These are phyloP conservation scores for Aleiodes testaceus DNA, from an alignment of 2,888 invertebrate species.

Conservation along the genomic window DNA sequence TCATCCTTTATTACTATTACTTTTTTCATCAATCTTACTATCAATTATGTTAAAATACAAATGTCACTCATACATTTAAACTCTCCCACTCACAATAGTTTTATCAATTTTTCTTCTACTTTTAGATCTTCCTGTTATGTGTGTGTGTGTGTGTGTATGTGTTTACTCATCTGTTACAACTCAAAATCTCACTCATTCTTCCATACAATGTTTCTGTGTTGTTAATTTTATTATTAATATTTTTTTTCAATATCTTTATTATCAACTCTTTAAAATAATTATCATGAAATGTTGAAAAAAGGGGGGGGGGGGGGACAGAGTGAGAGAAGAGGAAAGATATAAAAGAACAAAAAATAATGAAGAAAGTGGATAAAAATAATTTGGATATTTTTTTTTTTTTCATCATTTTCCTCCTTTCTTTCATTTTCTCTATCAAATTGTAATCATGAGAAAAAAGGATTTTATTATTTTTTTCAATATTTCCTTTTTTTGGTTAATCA, in stretches of 20 bases:
- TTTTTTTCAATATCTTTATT: constrained; percentile 47
- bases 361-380: constrained; percentile 36
- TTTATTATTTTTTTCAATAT: too few species aligned
- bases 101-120: constrained; percentile 42
- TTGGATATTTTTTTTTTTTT: neutral
- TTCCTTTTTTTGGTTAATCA: constrained; percentile 69
- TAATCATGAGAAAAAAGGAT: constrained; percentile 42
- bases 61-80: constrained; percentile 68
- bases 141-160: too few species aligned
- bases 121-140: constrained; percentile 51
- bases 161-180: constrained; percentile 44
- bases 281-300: constrained; percentile 67
- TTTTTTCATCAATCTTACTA: constrained; percentile 68
- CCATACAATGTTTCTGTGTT: constrained; percentile 69
- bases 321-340: constrained; percentile 47
- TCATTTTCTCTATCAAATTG: neutral
- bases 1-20: constrained; percentile 37
- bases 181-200: constrained; percentile 59
- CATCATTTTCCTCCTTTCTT: too few species aligned
- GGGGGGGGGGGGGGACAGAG: constrained; percentile 46
- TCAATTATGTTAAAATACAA: constrained; percentile 73
- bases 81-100: constrained; percentile 44
- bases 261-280: constrained; percentile 64
- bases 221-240: constrained; percentile 51
- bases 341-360: constrained; percentile 35